Conservation (phyloP, 2,113 vertebrate genomes). For the Melanerpes formicivorus region DNA sequence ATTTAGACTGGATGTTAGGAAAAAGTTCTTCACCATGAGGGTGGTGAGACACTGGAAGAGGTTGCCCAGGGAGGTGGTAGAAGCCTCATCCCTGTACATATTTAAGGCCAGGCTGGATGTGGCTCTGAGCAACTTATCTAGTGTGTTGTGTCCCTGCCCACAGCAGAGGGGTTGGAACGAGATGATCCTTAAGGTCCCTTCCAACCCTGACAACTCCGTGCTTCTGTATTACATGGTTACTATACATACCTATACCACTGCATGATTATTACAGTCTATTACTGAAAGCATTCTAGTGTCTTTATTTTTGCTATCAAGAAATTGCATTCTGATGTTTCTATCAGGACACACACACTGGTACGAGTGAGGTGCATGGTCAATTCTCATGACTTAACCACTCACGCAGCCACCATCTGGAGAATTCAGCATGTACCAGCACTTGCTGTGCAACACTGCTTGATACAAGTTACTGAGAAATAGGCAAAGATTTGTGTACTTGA, state of each 20-base stretch:
- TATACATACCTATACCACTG: not conserved
- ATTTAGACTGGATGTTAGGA: too few relatives aligned
- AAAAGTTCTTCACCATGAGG: too few relatives aligned
- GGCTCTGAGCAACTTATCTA: too few relatives aligned
- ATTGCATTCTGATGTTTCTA: not conserved
- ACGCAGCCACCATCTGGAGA: not conserved
- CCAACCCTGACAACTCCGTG: too few relatives aligned
- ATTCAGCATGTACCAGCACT: accelerated
- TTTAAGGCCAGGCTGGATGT: too few relatives aligned
- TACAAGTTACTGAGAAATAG: not conserved
- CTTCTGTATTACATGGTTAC: not conserved
- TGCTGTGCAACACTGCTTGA: not conserved
- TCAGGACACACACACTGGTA: not conserved
- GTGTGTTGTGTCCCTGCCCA: too few relatives aligned
- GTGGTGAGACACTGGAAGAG: too few relatives aligned
- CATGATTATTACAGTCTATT: not conserved
- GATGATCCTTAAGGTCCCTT: too few relatives aligned
- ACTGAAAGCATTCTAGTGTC: not conserved
- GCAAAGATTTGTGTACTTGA: not conserved
- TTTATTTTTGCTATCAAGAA: not conserved
- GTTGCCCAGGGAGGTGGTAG: too few relatives aligned
- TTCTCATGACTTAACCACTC: not conserved
- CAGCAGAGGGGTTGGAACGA: too few relatives aligned
- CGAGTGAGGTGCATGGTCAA: not conserved
- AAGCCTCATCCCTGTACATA: too few relatives aligned